Evolutionary conservation across 1,140 invertebrate genomes (phyloP), one percentile per base, ranked within the genome.

Genomic region (Drosophila novamexicana): DNA sequence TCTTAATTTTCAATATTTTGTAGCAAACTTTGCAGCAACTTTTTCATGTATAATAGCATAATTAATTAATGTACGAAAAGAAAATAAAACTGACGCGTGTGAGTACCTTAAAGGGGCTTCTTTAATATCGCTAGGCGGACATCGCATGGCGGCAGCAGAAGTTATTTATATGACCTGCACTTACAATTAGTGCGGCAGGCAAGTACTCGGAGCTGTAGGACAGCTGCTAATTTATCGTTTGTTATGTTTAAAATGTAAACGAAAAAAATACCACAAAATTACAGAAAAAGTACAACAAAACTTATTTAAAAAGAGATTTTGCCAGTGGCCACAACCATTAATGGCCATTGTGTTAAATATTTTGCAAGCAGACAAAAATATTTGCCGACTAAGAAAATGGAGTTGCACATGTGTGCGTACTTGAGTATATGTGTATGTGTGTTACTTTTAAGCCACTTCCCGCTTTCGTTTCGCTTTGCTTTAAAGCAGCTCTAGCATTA

Each of bases 1-100:
- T 83, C 76, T 82, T 79, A 83, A 84, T 82, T 83, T 83, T 82
- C 80, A 83, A 79, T 79, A 82, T 84, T 83, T 82, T 83, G 71
- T 72, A 59, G 71, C 66, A 79, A 74, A 66, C 54, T 82, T 83
- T 75, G 39, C 59, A 61, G 59, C 34, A 73, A 56, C 71, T 70
- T 77, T 65, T 39, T 62, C 45, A 67, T 56, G 71, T 71, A 82
- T 79, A 83, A 82, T 83, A 82, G 61, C 76, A 83, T 83, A 83
- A 82, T 83, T 82, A 82, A 83, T 83, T 71, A 82, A 82, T 76
- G 59, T 63, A 50, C 22, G 54, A 50, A 56, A 34, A 4, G 6
- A 16, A 40, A 57, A 18, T 47, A 52, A 40, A 63, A 64, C 47
- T 64, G 42, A 8, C 16, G 56, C 42, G 29, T 42, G 36, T 39